phyloP scores from a whole-genome alignment of 2,113 vertebrate species.

The Cyanoramphus novaezelandiae region DNA sequence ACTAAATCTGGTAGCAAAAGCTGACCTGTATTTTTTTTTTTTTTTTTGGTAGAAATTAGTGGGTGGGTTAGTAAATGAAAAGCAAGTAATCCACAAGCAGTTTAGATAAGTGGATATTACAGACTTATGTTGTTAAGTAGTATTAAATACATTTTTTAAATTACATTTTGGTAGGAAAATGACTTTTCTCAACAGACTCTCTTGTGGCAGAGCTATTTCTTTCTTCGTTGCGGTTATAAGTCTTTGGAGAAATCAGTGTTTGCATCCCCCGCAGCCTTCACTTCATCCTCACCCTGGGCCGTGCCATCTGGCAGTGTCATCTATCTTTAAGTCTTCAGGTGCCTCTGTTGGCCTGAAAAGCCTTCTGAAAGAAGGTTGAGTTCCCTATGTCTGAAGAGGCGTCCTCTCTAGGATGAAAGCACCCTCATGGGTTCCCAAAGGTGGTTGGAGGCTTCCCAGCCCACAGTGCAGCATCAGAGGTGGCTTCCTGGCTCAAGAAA shows the following conservation, averaged over 20 bases:
- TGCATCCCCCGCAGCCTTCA: slow-evolving; percentile 25
- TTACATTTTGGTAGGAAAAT: slow-evolving; percentile 55
- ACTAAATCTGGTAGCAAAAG: slow-evolving; percentile 66
- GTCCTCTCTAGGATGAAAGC: neutral
- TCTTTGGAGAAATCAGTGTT: slow-evolving; percentile 53
- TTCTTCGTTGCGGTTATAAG: slow-evolving; percentile 34
- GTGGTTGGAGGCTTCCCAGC: neutral
- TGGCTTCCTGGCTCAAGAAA: neutral
- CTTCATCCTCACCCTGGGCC: slow-evolving; percentile 9
- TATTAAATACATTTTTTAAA: slow-evolving; percentile 57
- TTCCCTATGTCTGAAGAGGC: neutral
- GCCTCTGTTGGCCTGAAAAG: slow-evolving; percentile 21
- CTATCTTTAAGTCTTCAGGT: slow-evolving; percentile 37
- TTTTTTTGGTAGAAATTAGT: neutral
- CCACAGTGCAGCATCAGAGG: neutral
- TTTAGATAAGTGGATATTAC: slow-evolving; percentile 65
- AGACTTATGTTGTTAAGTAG: slow-evolving; percentile 34
- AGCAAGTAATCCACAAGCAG: slow-evolving; percentile 51
- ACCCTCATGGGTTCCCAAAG: neutral
- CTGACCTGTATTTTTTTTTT: slow-evolving; percentile 46
- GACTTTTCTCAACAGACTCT: slow-evolving; percentile 58
- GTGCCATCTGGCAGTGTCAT: slow-evolving; percentile 24
- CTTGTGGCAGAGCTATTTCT: slow-evolving; percentile 61
- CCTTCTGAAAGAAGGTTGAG: neutral
- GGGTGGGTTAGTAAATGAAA: slow-evolving; percentile 48